Percentiles rank a stretch among this genome's conserved stretches.
These are phyloP conservation scores for Whitmania pigra DNA, from an alignment of 1,140 invertebrate species.

Conservation along the genomic window DNA sequence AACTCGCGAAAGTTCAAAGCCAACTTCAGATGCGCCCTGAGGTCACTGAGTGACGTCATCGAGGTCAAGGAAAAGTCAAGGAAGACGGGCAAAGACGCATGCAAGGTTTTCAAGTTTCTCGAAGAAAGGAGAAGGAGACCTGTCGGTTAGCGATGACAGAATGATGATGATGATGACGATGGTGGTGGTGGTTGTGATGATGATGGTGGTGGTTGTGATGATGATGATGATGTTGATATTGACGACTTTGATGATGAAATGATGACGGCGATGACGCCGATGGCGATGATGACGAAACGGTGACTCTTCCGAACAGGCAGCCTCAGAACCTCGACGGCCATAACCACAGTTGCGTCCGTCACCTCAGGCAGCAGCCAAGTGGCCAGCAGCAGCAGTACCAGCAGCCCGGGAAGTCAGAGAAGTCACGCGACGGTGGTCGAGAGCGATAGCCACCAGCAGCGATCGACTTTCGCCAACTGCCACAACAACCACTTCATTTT, in stretches of 20 bases:
- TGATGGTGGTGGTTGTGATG: not conserved
- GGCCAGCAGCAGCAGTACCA: too few species aligned
- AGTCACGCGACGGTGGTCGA: too few species aligned
- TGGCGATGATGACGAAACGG: not conserved
- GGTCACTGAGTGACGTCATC: constrained; percentile 34
- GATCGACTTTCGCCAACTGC: too few species aligned
- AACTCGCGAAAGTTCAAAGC: constrained; percentile 36
- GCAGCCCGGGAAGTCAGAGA: too few species aligned
- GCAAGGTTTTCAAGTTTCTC: constrained; percentile 32
- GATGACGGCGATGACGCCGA: not conserved
- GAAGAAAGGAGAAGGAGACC: constrained; percentile 14
- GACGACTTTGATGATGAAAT: not conserved
- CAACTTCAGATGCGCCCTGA: constrained; percentile 38
- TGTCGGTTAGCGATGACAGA: not conserved
- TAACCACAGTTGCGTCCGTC: too few species aligned
- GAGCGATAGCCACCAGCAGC: too few species aligned
- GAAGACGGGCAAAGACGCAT: constrained; percentile 32
- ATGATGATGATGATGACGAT: constrained; percentile 9
- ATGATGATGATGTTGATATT: not conserved
- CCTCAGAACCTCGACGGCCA: too few species aligned
- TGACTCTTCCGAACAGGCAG: too few species aligned
- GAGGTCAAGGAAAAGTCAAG: constrained; percentile 28
- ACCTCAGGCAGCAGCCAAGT: too few species aligned
- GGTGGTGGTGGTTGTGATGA: not conserved
- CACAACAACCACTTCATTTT: too few species aligned